A percentile compares a stretch with the other conserved stretches of the same genome.
These are phyloP conservation scores for Trissolcus brochymenae DNA, from an alignment of 2,888 invertebrate species.

Conservation along the genomic window DNA sequence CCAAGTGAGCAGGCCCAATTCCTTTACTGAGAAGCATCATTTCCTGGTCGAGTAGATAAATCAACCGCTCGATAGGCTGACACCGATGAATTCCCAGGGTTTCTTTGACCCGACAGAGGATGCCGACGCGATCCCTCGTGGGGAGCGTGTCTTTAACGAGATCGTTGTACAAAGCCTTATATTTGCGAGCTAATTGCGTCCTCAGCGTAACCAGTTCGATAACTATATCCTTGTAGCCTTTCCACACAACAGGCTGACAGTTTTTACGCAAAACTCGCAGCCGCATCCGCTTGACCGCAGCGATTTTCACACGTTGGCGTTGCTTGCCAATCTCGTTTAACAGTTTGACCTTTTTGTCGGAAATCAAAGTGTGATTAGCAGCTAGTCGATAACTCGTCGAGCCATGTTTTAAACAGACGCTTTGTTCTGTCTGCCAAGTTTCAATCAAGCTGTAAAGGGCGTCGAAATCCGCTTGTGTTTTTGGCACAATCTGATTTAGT, in stretches of 20 bases:
- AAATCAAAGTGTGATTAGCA: constrained; percentile 81
- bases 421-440: constrained; percentile 82
- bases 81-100: constrained; percentile 78
- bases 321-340: constrained; percentile 84
- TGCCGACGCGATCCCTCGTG: constrained; percentile 83
- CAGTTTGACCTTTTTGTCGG: constrained; percentile 86
- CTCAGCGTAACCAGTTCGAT: constrained; percentile 89
- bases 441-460: constrained; percentile 84
- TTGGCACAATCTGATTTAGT: constrained; percentile 83
- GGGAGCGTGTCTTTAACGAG: constrained; percentile 80
- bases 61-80: constrained; percentile 79
- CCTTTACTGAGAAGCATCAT: constrained; percentile 83
- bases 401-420: constrained; percentile 81
- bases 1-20: constrained; percentile 79
- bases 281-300: constrained; percentile 80
- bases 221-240: constrained; percentile 82
- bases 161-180: constrained; percentile 84
- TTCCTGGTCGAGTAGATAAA: constrained; percentile 83
- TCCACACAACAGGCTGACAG: constrained; percentile 86
- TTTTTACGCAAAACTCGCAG: constrained; percentile 82
- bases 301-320: constrained; percentile 80
- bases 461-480: constrained; percentile 84
- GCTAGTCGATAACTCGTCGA: constrained; percentile 84
- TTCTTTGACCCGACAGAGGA: constrained; percentile 81
- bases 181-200: constrained; percentile 86